Percentiles rank a stretch among this genome's conserved stretches.
Evolutionary conservation across 2,113 vertebrate genomes (phyloP).

Genomic region (Podilymbus podiceps): DNA sequence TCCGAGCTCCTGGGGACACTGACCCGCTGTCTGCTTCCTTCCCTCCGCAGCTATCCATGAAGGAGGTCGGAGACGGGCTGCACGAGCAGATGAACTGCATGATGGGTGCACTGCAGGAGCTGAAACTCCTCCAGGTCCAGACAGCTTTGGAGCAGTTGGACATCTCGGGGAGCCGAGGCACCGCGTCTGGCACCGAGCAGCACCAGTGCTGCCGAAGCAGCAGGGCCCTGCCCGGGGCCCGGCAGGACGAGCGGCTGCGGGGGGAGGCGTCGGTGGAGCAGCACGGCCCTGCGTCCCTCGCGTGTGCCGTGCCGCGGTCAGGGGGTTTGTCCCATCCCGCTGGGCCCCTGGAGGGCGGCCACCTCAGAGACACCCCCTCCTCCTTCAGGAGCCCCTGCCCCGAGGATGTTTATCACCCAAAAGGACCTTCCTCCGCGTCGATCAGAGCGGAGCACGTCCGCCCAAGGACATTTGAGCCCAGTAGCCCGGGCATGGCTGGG

Average conservation of each 20-base stretch:
- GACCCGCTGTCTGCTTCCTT: not conserved
- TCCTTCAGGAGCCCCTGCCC: not conserved
- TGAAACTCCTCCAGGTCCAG: constrained; percentile 96
- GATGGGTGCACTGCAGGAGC: constrained; percentile 97
- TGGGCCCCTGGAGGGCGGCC: rapidly evolving
- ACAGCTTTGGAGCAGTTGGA: constrained; percentile 88
- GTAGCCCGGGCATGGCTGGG: not conserved
- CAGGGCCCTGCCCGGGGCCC: not conserved
- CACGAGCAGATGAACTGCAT: constrained; percentile 97
- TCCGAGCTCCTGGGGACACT: not conserved
- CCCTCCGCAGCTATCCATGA: constrained; percentile 82
- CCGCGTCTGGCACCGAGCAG: not conserved
- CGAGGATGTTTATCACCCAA: rapidly evolving
- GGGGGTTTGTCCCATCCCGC: not conserved
- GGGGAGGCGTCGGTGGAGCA: not conserved
- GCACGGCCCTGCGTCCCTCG: not conserved
- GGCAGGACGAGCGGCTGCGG: not conserved
- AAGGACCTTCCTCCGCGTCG: not conserved
- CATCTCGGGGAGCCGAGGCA: constrained; percentile 76
- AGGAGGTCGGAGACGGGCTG: constrained; percentile 93
- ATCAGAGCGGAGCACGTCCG: not conserved
- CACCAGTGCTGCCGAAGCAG: not conserved
- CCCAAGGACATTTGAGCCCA: not conserved
- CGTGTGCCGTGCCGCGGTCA: rapidly evolving
- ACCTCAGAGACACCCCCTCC: not conserved